Evolutionary conservation across 2,888 invertebrate genomes (phyloP).

Genomic region (Doris montereyensis): DNA sequence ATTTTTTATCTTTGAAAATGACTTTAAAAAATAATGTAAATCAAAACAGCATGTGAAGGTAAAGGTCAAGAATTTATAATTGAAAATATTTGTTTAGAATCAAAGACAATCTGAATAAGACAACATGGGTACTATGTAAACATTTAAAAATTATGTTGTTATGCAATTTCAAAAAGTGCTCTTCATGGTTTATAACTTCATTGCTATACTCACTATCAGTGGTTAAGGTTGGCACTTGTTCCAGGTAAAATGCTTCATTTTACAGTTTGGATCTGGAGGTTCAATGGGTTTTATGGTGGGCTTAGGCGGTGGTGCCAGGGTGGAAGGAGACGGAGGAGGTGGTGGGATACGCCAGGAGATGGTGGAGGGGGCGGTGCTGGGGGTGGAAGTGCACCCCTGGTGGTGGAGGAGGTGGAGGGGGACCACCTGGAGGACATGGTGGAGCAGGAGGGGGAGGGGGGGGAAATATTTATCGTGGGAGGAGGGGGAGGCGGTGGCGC

Average conservation of each 20-base stretch:
- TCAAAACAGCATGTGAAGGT: too few relatives aligned
- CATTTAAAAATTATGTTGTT: too few relatives aligned
- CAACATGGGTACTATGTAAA: too few relatives aligned
- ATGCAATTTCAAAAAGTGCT: too few relatives aligned
- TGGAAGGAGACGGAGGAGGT: constrained; percentile 40
- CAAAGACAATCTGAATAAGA: too few relatives aligned
- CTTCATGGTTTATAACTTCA: too few relatives aligned
- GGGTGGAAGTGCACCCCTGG: constrained; percentile 38
- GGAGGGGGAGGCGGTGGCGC: constrained; percentile 47
- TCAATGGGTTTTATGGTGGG: constrained; percentile 73
- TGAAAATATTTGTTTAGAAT: too few relatives aligned
- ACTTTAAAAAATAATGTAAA: too few relatives aligned
- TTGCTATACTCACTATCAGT: constrained; percentile 57
- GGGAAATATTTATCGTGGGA: constrained; percentile 37
- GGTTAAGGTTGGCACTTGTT: constrained; percentile 83
- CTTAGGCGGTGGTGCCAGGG: constrained; percentile 36
- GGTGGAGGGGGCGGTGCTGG: constrained; percentile 37
- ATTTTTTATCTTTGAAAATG: too few relatives aligned
- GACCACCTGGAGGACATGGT: constrained; percentile 39
- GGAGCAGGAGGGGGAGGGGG: constrained; percentile 34
- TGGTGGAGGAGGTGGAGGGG: constrained; percentile 47
- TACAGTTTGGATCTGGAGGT: constrained; percentile 91
- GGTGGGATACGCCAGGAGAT: constrained; percentile 44
- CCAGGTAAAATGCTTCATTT: constrained; percentile 99
- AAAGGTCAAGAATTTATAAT: too few relatives aligned